Evolutionary conservation across 1,140 invertebrate genomes (phyloP), one percentile per base, ranked within the genome.

Genomic region (Subanguina moxae): DNA sequence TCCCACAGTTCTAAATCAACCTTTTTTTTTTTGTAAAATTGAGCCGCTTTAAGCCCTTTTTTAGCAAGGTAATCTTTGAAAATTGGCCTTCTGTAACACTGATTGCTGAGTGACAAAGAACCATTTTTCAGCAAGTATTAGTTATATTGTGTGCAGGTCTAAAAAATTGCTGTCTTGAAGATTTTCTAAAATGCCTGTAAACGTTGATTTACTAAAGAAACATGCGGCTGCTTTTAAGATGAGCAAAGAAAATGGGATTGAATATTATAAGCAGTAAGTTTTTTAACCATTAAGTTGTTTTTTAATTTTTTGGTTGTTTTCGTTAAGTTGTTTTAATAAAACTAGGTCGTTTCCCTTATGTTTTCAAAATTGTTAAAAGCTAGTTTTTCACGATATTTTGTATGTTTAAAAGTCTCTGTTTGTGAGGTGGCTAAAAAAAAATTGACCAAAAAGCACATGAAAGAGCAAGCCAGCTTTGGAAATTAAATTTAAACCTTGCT

Each of bases 241-340:
- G n/a, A 62, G 63, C 48, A 80, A 78, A 59, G 75, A 75, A 56
- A 66, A 76, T 46, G 71, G 65, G 13, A 69, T 57, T 0, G 77
- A 78, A 52, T 80, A 72, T 59, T 73, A 78, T 56, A 73, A 67
- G 67, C 74, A 78, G 77, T 78, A 64, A 77, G 77, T 64, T 57
- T 52, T 52, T 3, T 21, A 1, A 23, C 13, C 38, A 7, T 59
- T 64, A 1, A 23, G 0, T 38, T 62, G 15, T 61, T 3, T 52
- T 52, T 52, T 7, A 52, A 21, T 52, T 8, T 21, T 5, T 25
- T 52, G 23, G 23, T 21, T 7, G 3, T 15, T 21, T 15, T 52
- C n/a, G n/a, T n/a, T n/a, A n/a, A n/a, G n/a, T n/a, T n/a, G n/a
- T n/a, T n/a, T n/a, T n/a, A n/a, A n/a, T 52, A 52, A 8, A 25